Base-by-base conservation (phyloP, 2,113 vertebrate genomes). In the Rhipidura dahli region DNA sequence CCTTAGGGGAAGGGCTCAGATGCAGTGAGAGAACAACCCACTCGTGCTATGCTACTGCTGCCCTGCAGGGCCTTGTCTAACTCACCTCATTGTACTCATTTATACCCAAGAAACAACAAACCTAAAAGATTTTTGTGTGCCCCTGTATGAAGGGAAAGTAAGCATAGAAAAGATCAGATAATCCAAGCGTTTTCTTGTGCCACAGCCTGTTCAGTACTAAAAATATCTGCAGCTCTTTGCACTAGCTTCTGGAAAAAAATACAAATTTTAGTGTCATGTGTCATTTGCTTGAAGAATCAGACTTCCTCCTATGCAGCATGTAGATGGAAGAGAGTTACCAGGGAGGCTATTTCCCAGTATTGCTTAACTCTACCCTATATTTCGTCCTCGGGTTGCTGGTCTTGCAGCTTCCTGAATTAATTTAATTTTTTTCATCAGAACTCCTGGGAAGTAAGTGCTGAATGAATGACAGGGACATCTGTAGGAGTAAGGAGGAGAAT, bases 381-480 rank as follows among this genome's bases (percentile, higher is more conserved):
- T 66, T 70, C 16, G 81, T 50, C 42, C 42, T 61, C 13, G 33
- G 7, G 17, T n/a, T 81, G 31, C 50, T 73, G 37, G 45, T 50
- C 28, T 91, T 86, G 37, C 40, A 53, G 59, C 71, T 92, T 93
- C 72, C 69, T 59, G 77, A 10, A 71, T 17, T n/a, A 75, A 93
- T 73, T 89, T 15, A 20, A 28, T 78, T 94, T 82, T 89, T 89
- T 54, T 75, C 30, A 65, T 63, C 81, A 84, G 60, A 87, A 78
- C 49, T 91, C 27, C 65, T 35, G 17, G 51, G 40, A 89, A 94
- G 31, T 26, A 56, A 86, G 69, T 64, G 35, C 70, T 87, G 60
- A 92, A 77, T 87, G 80, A 91, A 31, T 84, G 92, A 87, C 90
- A 84, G 19, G 84, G 87, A 92, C 84, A 95, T 91, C 84, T 85